Conservation (phyloP, 2,888 invertebrate species). For the Sinotaia quadrata region DNA sequence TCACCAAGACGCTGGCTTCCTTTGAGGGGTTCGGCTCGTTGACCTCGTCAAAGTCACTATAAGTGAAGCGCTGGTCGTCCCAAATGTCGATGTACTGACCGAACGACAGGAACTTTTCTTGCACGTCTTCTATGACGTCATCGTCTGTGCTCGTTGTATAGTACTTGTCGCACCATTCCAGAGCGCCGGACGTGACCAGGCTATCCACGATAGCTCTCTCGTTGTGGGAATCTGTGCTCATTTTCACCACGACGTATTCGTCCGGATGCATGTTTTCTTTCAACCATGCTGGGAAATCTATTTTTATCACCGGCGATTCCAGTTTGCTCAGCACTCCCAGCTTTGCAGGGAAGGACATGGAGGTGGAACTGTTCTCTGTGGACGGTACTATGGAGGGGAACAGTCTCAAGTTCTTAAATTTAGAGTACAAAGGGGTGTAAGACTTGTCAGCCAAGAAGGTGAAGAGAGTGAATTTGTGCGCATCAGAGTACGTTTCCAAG, state of each 20-base stretch:
- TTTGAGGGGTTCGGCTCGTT: constrained; percentile 13
- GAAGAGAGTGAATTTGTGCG: constrained; percentile 30
- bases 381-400: constrained; percentile 21
- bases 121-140: not conserved
- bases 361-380: constrained; percentile 2
- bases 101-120: constrained; percentile 20
- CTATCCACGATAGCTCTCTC: constrained; percentile 30
- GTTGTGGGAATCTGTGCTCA: constrained; percentile 28
- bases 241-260: constrained; percentile 39
- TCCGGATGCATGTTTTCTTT: constrained; percentile 36
- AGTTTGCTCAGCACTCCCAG: constrained; percentile 4
- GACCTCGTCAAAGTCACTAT: constrained; percentile 34
- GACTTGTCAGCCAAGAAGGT: constrained; percentile 36
- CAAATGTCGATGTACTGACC: constrained; percentile 28
- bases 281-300: constrained; percentile 39
- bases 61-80: constrained; percentile 32
- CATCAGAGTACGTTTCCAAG: constrained; percentile 38
- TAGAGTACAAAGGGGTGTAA: constrained; percentile 28
- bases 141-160: constrained; percentile 31
- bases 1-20: not conserved
- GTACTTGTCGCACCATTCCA: constrained; percentile 42
- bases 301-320: not conserved
- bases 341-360: not conserved
- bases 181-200: constrained; percentile 17
- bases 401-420: constrained; percentile 28